These are phyloP conservation scores for Emmelina monodactyla DNA, from an alignment of 2,888 invertebrate species.

Conservation along the genomic window DNA sequence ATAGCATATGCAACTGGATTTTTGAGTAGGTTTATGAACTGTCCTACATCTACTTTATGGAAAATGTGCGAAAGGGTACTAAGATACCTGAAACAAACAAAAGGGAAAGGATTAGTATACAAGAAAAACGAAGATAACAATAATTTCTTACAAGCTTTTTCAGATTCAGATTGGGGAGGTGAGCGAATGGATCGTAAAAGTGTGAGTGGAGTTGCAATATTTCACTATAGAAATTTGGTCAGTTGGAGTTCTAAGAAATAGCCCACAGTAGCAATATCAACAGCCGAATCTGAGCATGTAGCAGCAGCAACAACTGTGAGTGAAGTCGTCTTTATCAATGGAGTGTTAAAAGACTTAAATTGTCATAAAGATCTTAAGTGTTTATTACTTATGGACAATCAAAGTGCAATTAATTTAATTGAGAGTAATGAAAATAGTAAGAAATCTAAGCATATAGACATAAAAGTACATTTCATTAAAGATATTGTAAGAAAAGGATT, in stretches of 20 bases:
- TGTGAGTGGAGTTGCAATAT: slow-evolving; percentile 1
- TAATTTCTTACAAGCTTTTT: slow-evolving; percentile 9
- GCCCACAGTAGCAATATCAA: slow-evolving; percentile 2
- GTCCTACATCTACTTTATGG: slow-evolving; percentile 4
- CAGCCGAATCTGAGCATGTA: slow-evolving; percentile 6
- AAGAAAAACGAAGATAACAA: slow-evolving; percentile 4
- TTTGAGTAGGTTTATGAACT: slow-evolving; percentile 8
- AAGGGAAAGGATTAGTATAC: slow-evolving; percentile 5
- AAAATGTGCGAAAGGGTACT: slow-evolving; percentile 4
- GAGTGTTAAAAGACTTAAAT: slow-evolving; percentile 4
- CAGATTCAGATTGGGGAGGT: slow-evolving; percentile 9
- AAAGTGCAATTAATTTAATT: slow-evolving; percentile 6
- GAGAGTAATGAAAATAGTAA: slow-evolving; percentile 7
- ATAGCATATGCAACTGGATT: slow-evolving; percentile 6
- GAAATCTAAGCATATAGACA: slow-evolving; percentile 6
- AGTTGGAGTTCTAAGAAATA: slow-evolving; percentile 5
- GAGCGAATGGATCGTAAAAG: slow-evolving; percentile 2
- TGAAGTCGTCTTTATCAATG: slow-evolving; percentile 6
- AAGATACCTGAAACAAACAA: slow-evolving; percentile 8
- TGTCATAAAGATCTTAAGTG: not conserved
- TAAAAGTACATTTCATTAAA: slow-evolving; percentile 5
- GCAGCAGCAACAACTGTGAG: slow-evolving; percentile 5
- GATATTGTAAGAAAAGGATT: slow-evolving; percentile 4
- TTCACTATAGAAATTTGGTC: not conserved
- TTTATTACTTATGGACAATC: slow-evolving; percentile 5